These are phyloP conservation scores for Boloria selene DNA, from an alignment of 2,888 invertebrate genomes.

Conservation along the genomic window DNA sequence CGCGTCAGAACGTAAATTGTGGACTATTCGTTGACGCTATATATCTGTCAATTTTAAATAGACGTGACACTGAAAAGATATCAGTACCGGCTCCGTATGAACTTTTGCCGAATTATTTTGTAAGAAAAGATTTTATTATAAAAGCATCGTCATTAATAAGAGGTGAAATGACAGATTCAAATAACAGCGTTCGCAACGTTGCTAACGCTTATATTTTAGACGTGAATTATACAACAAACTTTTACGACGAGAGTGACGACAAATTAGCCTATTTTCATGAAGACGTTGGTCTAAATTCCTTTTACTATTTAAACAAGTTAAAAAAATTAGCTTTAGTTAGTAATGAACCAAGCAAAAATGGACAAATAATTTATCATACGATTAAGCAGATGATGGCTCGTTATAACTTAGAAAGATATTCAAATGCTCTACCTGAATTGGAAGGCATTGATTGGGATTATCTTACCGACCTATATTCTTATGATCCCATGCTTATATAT, in stretches of 20 bases:
- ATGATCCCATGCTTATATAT: constrained; percentile 83
- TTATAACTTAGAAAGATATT: constrained; percentile 87
- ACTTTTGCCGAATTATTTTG: constrained; percentile 85
- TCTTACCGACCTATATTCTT: constrained; percentile 70
- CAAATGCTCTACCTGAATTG: constrained; percentile 84
- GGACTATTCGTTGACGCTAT: constrained; percentile 84
- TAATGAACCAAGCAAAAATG: constrained; percentile 67
- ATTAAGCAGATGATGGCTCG: constrained; percentile 87
- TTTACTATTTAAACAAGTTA: constrained; percentile 82
- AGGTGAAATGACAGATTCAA: constrained; percentile 53
- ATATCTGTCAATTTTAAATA: constrained; percentile 81
- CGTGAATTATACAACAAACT: constrained; percentile 68
- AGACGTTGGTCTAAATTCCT: constrained; percentile 86
- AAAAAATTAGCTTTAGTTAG: constrained; percentile 81
- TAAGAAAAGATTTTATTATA: constrained; percentile 82
- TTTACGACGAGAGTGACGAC: constrained; percentile 74
- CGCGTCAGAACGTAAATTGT: constrained; percentile 84
- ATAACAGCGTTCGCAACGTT: constrained; percentile 58
- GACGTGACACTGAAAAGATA: constrained; percentile 81
- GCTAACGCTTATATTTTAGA: constrained; percentile 67
- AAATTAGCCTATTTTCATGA: constrained; percentile 87
- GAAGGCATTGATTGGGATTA: constrained; percentile 78
- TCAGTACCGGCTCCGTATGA: constrained; percentile 86
- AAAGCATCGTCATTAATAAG: constrained; percentile 62
- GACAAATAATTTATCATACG: constrained; percentile 84